phyloP scores from a whole-genome alignment of 1,140 invertebrate genomes.

The fruit fly (Drosophila melanogaster) region DNA sequence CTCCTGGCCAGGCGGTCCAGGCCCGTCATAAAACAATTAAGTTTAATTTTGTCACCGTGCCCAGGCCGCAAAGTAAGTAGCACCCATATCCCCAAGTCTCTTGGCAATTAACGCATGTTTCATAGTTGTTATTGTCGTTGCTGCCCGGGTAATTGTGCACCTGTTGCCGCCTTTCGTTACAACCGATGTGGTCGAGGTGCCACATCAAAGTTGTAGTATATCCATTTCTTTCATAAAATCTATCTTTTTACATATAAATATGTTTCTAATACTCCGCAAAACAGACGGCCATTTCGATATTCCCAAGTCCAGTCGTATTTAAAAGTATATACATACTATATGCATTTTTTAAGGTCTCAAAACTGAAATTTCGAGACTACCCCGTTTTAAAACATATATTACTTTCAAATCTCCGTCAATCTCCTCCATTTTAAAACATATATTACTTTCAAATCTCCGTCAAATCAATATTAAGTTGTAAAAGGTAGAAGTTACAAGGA shows the following conservation, averaged over 20 bases:
- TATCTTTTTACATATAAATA: not conserved
- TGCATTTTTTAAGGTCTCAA: too few species aligned
- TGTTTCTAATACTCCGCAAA: not conserved
- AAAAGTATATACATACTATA: too few species aligned
- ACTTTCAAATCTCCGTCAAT: too few species aligned
- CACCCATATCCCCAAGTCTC: constrained; percentile 31
- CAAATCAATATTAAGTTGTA: too few species aligned
- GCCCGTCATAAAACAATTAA: constrained; percentile 81
- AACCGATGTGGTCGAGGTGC: constrained; percentile 12
- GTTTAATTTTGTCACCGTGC: constrained; percentile 82
- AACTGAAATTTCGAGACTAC: too few species aligned
- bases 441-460: too few species aligned
- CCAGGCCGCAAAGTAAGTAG: constrained; percentile 28
- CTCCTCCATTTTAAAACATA: too few species aligned
- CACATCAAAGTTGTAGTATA: constrained; percentile 2
- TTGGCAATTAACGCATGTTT: constrained; percentile 72
- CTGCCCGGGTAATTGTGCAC: constrained; percentile 66
- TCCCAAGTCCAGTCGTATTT: too few species aligned
- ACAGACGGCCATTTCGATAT: not conserved
- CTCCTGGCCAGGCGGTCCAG: constrained; percentile 43
- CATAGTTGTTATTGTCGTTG: constrained; percentile 51
- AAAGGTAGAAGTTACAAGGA: too few species aligned
- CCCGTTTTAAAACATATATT: too few species aligned
- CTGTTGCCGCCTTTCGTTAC: constrained; percentile 72
- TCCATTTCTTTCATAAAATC: not conserved